These are phyloP conservation scores for Triplophysa tibetana DNA, from an alignment of 2,113 vertebrate genomes.

Conservation along the genomic window DNA sequence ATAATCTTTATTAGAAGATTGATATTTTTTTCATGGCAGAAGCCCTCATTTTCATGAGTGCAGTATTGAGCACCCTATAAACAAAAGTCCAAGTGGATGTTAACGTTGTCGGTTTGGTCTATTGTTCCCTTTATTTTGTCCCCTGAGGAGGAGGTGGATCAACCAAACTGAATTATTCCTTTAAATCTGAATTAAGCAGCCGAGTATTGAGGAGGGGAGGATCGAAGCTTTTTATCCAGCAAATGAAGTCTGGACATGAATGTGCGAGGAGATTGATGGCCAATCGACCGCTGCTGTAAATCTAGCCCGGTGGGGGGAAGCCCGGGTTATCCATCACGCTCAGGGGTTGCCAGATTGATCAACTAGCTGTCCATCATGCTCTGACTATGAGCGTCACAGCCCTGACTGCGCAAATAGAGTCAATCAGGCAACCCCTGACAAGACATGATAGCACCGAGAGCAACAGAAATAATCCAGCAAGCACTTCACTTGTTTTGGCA, in stretches of 20 bases:
- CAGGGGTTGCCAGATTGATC: constrained; percentile 58
- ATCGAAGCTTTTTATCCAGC: constrained; percentile 35
- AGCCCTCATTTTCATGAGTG: too few relatives aligned
- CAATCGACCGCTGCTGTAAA: constrained; percentile 65
- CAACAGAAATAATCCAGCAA: neutral
- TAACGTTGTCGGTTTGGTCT: neutral
- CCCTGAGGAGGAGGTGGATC: neutral
- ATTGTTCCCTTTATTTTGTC: neutral
- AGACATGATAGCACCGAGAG: neutral
- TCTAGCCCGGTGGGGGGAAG: constrained; percentile 55
- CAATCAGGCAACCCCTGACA: constrained; percentile 37
- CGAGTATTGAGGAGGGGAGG: neutral
- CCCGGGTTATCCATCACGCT: constrained; percentile 62
- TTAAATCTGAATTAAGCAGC: constrained; percentile 29
- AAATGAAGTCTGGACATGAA: constrained; percentile 55
- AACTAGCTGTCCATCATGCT: constrained; percentile 39
- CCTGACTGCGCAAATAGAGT: constrained; percentile 11
- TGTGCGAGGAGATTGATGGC: constrained; percentile 66
- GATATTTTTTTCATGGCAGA: too few relatives aligned
- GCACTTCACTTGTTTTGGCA: neutral
- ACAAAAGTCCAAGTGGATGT: neutral
- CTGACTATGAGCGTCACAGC: neutral
- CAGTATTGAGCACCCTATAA: neutral
- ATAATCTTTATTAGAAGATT: too few relatives aligned
- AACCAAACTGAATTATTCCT: constrained; percentile 3